Conservation (phyloP, 1,140 invertebrate species). For the Papilio aristodemus region DNA sequence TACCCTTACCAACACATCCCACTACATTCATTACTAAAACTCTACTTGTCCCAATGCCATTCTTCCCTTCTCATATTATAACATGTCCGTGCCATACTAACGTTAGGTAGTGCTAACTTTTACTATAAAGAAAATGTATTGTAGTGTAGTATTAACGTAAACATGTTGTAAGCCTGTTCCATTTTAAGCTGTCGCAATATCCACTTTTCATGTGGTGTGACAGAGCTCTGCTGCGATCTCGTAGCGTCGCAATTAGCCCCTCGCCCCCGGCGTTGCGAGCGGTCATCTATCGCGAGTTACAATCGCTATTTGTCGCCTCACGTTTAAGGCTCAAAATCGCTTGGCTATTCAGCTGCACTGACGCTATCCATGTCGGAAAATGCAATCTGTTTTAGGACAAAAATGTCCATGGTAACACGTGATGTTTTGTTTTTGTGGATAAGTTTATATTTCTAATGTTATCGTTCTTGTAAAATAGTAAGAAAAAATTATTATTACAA, state of each 20-base stretch:
- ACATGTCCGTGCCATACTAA: no score
- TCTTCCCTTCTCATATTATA: no score
- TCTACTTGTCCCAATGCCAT: no score
- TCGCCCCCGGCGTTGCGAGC: not conserved
- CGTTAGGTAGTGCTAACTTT: no score
- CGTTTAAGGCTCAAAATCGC: conserved; percentile 4
- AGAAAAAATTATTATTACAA: no score
- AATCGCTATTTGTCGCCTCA: conserved; percentile 4
- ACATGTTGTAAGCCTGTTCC: conserved; percentile 6
- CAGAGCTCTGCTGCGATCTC: conserved; percentile 3
- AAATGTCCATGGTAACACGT: no score
- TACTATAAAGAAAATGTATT: no score
- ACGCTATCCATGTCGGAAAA: conserved; percentile 12
- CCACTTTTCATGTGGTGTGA: conserved; percentile 20
- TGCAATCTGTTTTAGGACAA: conserved; percentile 10
- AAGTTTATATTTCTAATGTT: no score
- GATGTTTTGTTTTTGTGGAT: no score
- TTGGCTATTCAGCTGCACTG: not conserved
- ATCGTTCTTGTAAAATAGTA: no score
- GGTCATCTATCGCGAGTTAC: conserved; percentile 7
- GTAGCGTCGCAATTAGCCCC: conserved; percentile 11
- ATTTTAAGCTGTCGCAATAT: conserved; percentile 20
- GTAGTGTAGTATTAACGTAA: not conserved
- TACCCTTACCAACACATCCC: no score
- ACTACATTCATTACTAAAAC: no score